Conservation (phyloP, 2,113 vertebrate genomes). For the Athene noctua region DNA sequence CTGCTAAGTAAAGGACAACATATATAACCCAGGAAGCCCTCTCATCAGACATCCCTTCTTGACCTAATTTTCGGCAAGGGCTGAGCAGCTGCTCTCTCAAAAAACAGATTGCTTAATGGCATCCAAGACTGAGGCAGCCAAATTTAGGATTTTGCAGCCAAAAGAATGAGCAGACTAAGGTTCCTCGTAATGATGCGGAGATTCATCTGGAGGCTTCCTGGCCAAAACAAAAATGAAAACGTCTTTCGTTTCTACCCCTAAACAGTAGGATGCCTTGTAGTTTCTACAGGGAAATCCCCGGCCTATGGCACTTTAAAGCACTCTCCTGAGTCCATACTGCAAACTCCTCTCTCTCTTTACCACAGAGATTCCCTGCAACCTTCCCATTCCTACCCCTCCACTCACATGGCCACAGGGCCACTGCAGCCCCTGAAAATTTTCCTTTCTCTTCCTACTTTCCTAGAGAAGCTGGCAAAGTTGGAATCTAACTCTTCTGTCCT, state of each 20-base stretch:
- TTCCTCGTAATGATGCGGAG: background rate
- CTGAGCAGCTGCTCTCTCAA: slow-evolving; percentile 14
- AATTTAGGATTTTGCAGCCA: background rate
- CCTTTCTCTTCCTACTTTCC: background rate
- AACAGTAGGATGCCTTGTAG: background rate
- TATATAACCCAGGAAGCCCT: background rate
- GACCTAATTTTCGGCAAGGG: slow-evolving; percentile 31
- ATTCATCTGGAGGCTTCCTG: background rate
- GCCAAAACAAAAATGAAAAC: background rate
- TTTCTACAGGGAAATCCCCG: background rate
- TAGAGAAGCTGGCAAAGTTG: background rate
- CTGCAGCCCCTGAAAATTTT: background rate
- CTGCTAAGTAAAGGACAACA: background rate
- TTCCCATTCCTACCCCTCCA: accelerated
- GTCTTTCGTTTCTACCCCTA: background rate
- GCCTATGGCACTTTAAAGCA: background rate
- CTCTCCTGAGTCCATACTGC: background rate
- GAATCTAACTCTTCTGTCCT: background rate
- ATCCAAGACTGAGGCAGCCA: slow-evolving; percentile 19
- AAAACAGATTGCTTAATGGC: slow-evolving; percentile 32
- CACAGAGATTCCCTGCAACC: background rate
- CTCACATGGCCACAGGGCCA: background rate
- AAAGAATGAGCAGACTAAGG: background rate
- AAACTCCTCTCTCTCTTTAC: background rate
- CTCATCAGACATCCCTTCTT: background rate